Percentiles rank a stretch among this genome's conserved stretches.
These are phyloP conservation scores for Tetheella fluctuosa DNA, from an alignment of 2,888 invertebrate genomes.

Conservation along the genomic window DNA sequence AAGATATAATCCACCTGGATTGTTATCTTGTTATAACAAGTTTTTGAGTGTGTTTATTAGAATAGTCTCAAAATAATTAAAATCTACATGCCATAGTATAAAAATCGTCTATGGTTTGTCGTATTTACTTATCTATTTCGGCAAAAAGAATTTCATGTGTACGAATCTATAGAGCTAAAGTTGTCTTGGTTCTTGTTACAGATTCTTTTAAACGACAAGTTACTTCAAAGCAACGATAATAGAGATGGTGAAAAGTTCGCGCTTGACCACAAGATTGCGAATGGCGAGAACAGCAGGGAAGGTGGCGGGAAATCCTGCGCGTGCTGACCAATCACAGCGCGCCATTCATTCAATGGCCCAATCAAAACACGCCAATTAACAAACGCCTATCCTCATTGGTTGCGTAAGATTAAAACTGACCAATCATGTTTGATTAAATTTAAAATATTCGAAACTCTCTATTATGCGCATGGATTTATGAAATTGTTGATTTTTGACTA, in stretches of 20 bases:
- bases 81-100: no score
- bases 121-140: no score
- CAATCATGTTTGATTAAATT: conserved; percentile 31
- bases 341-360: conserved; percentile 38
- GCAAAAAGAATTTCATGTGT: no score
- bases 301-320: conserved; percentile 80
- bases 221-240: conserved; percentile 87
- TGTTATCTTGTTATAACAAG: no score
- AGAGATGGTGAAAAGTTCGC: conserved; percentile 88
- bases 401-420: conserved; percentile 20
- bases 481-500: conserved; percentile 5
- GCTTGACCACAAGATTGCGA: conserved; percentile 83
- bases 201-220: conserved; percentile 91
- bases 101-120: no score
- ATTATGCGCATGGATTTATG: conserved; percentile 12
- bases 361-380: conserved; percentile 35
- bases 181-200: conserved; percentile 53
- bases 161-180: conserved; percentile 16
- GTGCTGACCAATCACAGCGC: conserved; percentile 81
- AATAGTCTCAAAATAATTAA: no score
- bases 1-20: no score
- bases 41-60: no score
- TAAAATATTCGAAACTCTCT: conserved; percentile 22
- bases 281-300: conserved; percentile 73
- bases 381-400: conserved; percentile 22